Evolutionary conservation across 2,888 invertebrate genomes (phyloP).

Genomic region (Pandemis corylana): DNA sequence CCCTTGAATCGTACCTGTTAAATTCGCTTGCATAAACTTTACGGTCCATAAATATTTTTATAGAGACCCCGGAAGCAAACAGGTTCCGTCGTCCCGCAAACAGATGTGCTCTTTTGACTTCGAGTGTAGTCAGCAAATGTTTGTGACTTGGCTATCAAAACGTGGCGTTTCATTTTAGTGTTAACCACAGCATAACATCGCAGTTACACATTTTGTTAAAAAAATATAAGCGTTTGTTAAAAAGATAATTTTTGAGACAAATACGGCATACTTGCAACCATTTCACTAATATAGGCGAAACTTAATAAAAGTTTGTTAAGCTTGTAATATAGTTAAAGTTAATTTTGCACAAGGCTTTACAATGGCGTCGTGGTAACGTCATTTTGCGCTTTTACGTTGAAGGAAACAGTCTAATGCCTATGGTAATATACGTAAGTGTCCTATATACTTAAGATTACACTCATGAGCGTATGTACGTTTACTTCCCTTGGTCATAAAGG

Average conservation of each 20-base stretch:
- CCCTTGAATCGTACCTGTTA: background rate
- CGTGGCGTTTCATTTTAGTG: no score
- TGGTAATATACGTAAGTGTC: background rate
- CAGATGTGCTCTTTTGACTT: background rate
- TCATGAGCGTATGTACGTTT: background rate
- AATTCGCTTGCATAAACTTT: constrained; percentile 5
- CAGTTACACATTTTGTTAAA: no score
- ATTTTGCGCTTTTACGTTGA: background rate
- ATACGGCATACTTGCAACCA: no score
- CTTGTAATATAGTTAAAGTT: background rate
- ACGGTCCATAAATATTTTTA: constrained; percentile 19
- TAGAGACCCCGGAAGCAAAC: constrained; percentile 17
- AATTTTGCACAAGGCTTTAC: background rate
- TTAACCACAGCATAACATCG: no score
- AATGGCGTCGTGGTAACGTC: background rate
- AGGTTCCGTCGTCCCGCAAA: background rate
- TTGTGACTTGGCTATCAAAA: background rate
- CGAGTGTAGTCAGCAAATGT: constrained; percentile 6
- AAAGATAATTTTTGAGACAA: no score
- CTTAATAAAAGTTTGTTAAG: no score
- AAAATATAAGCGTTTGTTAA: no score
- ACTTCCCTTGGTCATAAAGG: background rate
- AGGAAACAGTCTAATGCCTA: background rate
- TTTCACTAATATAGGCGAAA: no score
- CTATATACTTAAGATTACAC: background rate